A percentile compares a stretch with the other conserved stretches of the same genome.
Evolutionary conservation across 30 jellyfish, hydroid and myxozoan genomes (phyloP).

Genomic region (Chrysaora quinquecirrha): DNA sequence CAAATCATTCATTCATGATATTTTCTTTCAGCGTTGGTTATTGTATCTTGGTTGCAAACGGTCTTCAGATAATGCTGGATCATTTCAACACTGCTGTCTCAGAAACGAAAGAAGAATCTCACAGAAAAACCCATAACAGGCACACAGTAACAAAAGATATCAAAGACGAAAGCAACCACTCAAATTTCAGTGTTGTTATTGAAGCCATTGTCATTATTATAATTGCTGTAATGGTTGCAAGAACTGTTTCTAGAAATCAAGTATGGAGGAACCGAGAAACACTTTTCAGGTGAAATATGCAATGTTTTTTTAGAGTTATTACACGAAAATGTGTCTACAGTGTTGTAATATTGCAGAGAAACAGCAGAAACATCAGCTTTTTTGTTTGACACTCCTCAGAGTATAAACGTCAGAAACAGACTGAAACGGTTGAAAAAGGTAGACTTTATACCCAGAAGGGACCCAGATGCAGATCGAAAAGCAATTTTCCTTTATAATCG

Average conservation of each 20-base stretch:
- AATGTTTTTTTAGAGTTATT: too few relatives aligned
- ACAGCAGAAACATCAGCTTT: too few relatives aligned
- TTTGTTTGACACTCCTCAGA: too few relatives aligned
- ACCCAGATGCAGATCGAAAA: too few relatives aligned
- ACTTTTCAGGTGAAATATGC: conserved; percentile 73
- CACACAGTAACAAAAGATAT: not conserved
- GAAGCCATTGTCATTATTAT: conserved; percentile 8
- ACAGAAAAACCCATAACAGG: not conserved
- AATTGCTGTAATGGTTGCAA: conserved; percentile 26
- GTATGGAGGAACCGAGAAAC: conserved; percentile 90
- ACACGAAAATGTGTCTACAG: too few relatives aligned
- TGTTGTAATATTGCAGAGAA: too few relatives aligned
- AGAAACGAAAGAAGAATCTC: too few relatives aligned
- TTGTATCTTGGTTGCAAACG: conserved; percentile 77
- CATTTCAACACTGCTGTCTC: too few relatives aligned
- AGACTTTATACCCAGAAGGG: too few relatives aligned
- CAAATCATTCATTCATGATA: too few relatives aligned
- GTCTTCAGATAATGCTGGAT: conserved; percentile 30
- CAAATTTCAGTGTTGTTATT: not conserved
- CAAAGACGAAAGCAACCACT: not conserved
- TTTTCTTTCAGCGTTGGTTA: conserved; percentile 66
- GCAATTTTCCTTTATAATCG: not conserved
- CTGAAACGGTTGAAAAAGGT: too few relatives aligned
- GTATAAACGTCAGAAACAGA: too few relatives aligned
- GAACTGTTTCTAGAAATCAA: conserved; percentile 60